Evolutionary conservation across 2,888 invertebrate genomes (phyloP).

Genomic region (Orthonevra nobilis): DNA sequence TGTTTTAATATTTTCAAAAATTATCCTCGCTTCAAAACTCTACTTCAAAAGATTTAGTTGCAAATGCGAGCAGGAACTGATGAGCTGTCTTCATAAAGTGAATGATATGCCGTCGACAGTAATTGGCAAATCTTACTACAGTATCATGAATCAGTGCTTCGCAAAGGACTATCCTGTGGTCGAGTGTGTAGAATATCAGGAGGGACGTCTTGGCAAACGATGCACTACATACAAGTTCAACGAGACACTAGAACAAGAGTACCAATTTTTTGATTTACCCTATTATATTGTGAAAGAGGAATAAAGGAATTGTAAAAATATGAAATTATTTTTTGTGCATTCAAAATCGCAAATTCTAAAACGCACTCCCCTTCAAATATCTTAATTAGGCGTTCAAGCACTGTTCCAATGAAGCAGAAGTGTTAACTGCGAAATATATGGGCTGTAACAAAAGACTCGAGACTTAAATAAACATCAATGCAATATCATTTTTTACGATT

Average conservation of each 20-base stretch:
- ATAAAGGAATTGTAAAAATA: no score
- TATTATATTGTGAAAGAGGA: no score
- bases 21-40: not conserved
- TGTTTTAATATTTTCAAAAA: no score
- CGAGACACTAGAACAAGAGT: slow-evolving; percentile 62
- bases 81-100: slow-evolving; percentile 73
- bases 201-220: slow-evolving; percentile 71
- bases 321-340: no score
- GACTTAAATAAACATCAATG: no score
- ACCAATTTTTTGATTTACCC: slow-evolving; percentile 76
- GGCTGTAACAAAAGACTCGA: no score
- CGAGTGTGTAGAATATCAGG: slow-evolving; percentile 72
- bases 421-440: no score
- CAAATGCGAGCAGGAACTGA: slow-evolving; percentile 74
- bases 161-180: slow-evolving; percentile 72
- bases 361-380: no score
- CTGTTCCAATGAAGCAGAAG: no score
- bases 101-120: slow-evolving; percentile 72
- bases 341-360: no score
- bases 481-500: no score
- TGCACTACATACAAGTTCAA: slow-evolving; percentile 74
- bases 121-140: slow-evolving; percentile 75
- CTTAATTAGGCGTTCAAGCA: no score
- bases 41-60: slow-evolving; percentile 73
- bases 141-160: slow-evolving; percentile 72